A percentile compares a stretch with the other conserved stretches of the same genome.
Conservation (phyloP, 2,888 invertebrate species). For the Ormyrus pomaceus region DNA sequence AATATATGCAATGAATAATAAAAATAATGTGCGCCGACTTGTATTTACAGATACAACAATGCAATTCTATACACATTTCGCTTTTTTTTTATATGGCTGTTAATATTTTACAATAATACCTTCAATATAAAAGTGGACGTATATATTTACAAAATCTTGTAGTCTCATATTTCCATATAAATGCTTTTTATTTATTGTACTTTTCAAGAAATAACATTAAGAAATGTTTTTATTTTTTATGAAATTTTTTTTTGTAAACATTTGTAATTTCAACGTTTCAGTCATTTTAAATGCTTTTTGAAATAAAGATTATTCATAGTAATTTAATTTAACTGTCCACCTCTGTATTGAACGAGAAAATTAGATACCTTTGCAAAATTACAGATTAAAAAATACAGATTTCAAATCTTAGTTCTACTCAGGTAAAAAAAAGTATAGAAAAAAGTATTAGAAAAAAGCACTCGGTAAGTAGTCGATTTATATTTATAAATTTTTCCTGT, state of each 20-base stretch:
- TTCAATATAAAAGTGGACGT: background rate
- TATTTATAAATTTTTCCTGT: too few species aligned
- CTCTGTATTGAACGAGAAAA: background rate
- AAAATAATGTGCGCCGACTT: constrained; percentile 25
- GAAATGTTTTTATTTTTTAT: background rate
- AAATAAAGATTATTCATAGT: constrained; percentile 13
- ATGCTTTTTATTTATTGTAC: background rate
- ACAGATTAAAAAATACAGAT: too few species aligned
- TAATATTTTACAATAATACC: constrained; percentile 30
- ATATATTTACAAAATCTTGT: constrained; percentile 28
- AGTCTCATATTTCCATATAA: background rate
- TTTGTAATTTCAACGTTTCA: background rate
- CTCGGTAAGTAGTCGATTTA: too few species aligned
- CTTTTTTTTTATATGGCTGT: background rate
- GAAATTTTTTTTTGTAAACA: background rate
- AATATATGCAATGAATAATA: constrained; percentile 11
- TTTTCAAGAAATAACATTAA: background rate
- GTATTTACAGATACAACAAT: constrained; percentile 36
- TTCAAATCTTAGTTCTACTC: too few species aligned
- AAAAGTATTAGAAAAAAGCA: too few species aligned
- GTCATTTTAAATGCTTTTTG: constrained; percentile 12
- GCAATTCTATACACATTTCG: background rate
- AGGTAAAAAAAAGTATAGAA: too few species aligned
- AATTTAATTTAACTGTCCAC: background rate
- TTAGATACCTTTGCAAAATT: too few species aligned